Conservation (phyloP, 2,797 vertebrate species). For the Pitangus sulphuratus region DNA sequence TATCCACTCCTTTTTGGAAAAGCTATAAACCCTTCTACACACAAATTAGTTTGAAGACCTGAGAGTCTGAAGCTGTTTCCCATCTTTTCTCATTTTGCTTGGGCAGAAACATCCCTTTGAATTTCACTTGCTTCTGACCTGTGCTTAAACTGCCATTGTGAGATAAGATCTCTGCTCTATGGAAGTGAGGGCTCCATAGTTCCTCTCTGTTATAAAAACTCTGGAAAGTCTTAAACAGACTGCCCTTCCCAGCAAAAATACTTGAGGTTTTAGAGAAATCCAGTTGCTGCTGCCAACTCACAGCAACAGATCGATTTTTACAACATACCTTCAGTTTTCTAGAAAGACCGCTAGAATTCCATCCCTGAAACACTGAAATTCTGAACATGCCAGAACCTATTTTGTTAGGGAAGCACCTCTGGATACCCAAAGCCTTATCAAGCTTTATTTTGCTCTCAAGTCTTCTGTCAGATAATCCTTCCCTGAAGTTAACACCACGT, state of each 20-base stretch:
- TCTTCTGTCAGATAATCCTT: neutral
- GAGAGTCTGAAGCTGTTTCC: neutral
- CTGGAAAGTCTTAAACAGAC: neutral
- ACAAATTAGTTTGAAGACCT: neutral
- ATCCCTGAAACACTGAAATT: neutral
- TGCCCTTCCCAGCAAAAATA: neutral
- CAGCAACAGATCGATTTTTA: neutral
- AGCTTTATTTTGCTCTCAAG: neutral
- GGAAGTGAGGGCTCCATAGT: neutral
- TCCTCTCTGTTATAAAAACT: neutral
- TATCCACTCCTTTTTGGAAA: neutral
- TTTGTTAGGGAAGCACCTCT: neutral
- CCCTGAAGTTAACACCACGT: neutral
- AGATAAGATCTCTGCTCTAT: neutral
- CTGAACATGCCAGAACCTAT: neutral
- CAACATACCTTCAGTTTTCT: neutral
- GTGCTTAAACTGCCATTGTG: neutral
- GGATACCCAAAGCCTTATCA: neutral
- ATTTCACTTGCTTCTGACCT: neutral
- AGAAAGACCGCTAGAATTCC: neutral
- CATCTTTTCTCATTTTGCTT: neutral
- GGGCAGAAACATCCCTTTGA: neutral
- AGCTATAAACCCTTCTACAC: neutral
- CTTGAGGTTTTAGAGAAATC: neutral
- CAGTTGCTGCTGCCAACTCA: neutral